Percentiles rank a stretch among this genome's conserved stretches.
Conservation (phyloP, 92 coral and sea anemone species). For the Porites rus region DNA sequence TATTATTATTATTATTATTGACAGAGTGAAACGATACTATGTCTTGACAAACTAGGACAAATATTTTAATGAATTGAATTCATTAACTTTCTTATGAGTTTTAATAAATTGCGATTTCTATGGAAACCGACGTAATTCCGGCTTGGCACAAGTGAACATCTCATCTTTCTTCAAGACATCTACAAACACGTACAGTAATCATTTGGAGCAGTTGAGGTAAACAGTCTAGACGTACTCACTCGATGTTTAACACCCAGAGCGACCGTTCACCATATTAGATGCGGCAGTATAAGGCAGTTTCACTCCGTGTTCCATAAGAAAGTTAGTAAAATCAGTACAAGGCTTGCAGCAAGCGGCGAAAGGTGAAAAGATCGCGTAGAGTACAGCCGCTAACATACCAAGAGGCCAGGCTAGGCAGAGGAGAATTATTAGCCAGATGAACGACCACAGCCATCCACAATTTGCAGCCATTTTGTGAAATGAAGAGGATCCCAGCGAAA, state of each 20-base stretch:
- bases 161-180: neutral
- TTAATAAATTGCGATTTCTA: too few relatives aligned
- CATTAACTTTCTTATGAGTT: too few relatives aligned
- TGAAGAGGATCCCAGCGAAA: neutral
- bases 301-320: constrained; percentile 82
- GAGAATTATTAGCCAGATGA: constrained; percentile 83
- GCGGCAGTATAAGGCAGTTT: constrained; percentile 92
- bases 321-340: constrained; percentile 86
- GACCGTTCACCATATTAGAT: constrained; percentile 89
- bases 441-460: constrained; percentile 95
- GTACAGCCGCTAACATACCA: constrained; percentile 91
- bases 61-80: too few relatives aligned
- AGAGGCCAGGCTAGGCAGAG: constrained; percentile 92
- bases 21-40: too few relatives aligned
- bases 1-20: too few relatives aligned
- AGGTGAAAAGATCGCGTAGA: constrained; percentile 94
- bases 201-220: constrained; percentile 5
- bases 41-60: too few relatives aligned
- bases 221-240: neutral
- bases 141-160: neutral
- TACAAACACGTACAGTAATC: constrained; percentile 1
- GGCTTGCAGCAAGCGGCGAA: constrained; percentile 94
- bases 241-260: constrained; percentile 75
- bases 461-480: constrained; percentile 75
- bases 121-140: too few relatives aligned